These are phyloP conservation scores for Amazona finschi DNA, from an alignment of 2,797 vertebrate species.

Conservation along the genomic window DNA sequence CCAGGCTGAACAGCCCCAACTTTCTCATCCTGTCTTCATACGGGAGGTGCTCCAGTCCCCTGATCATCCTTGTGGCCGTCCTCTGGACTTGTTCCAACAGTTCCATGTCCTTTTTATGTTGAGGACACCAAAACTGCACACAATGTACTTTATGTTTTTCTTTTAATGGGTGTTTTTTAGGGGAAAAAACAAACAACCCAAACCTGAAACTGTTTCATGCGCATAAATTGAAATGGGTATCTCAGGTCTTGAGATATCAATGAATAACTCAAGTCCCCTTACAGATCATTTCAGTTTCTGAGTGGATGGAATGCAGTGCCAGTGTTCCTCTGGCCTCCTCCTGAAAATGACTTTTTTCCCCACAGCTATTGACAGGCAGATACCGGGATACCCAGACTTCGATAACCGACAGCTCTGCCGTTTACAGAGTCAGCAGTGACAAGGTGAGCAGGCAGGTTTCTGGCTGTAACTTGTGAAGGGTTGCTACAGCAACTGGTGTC, in stretches of 20 bases:
- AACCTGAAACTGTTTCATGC: neutral
- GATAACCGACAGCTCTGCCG: slow-evolving; percentile 87
- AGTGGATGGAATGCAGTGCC: accelerated
- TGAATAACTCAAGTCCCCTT: too few species aligned
- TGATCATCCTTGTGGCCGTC: neutral
- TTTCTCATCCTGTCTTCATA: too few species aligned
- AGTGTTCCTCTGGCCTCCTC: neutral
- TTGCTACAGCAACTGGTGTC: neutral
- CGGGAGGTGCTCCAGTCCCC: neutral
- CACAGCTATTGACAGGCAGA: slow-evolving; percentile 87
- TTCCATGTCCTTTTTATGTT: neutral
- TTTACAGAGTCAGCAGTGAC: slow-evolving; percentile 83
- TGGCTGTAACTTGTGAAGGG: accelerated
- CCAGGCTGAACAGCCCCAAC: too few species aligned
- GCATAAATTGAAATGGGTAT: neutral
- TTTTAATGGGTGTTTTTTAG: accelerated
- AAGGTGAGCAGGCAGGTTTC: slow-evolving; percentile 73
- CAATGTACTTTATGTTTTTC: neutral
- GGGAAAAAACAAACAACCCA: accelerated
- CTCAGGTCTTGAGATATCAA: too few species aligned
- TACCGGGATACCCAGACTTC: slow-evolving; percentile 92
- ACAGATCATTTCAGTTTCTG: accelerated
- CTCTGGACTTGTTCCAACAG: neutral
- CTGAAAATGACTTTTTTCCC: neutral
- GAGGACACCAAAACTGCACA: neutral